These are phyloP conservation scores for Sebastes fasciatus DNA, from an alignment of 2,113 vertebrate species.

Conservation along the genomic window DNA sequence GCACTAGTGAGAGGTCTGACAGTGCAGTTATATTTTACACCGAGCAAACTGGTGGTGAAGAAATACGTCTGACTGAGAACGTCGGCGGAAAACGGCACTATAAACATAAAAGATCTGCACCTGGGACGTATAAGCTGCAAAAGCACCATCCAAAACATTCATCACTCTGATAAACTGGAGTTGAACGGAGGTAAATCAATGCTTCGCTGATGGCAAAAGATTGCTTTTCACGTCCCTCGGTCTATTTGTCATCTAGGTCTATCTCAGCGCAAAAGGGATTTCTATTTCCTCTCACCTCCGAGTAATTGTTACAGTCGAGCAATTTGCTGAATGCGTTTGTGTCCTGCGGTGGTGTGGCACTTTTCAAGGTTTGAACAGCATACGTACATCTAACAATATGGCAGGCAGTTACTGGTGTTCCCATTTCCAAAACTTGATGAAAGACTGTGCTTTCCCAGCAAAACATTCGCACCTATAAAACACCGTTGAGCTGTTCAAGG, in stretches of 20 bases:
- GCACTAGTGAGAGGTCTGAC: slow-evolving; percentile 19
- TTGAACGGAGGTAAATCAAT: slow-evolving; percentile 52
- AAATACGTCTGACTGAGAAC: not conserved
- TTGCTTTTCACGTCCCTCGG: slow-evolving; percentile 43
- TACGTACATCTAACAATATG: slow-evolving; percentile 46
- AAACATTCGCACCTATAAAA: slow-evolving; percentile 14
- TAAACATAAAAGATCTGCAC: slow-evolving; percentile 23
- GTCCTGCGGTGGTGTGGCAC: slow-evolving; percentile 52
- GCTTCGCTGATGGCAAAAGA: slow-evolving; percentile 58
- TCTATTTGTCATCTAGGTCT: slow-evolving; percentile 71
- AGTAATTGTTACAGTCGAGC: slow-evolving; percentile 66
- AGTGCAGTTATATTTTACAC: not conserved
- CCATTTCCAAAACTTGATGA: slow-evolving; percentile 33
- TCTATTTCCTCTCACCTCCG: slow-evolving; percentile 66
- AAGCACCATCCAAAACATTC: slow-evolving; percentile 10
- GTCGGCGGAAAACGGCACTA: not conserved
- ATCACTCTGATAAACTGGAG: slow-evolving; percentile 42
- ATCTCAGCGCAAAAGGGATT: slow-evolving; percentile 59
- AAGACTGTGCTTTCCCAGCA: slow-evolving; percentile 2
- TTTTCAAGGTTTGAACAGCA: slow-evolving; percentile 55
- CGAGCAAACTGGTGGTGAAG: not conserved
- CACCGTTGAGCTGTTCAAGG: not conserved
- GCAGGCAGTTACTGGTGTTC: slow-evolving; percentile 25
- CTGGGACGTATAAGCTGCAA: slow-evolving; percentile 6
- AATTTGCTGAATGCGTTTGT: slow-evolving; percentile 66